Percentiles rank a stretch among this genome's conserved stretches.
These are phyloP conservation scores for Beris chalybata DNA, from an alignment of 2,888 invertebrate genomes.

Conservation along the genomic window DNA sequence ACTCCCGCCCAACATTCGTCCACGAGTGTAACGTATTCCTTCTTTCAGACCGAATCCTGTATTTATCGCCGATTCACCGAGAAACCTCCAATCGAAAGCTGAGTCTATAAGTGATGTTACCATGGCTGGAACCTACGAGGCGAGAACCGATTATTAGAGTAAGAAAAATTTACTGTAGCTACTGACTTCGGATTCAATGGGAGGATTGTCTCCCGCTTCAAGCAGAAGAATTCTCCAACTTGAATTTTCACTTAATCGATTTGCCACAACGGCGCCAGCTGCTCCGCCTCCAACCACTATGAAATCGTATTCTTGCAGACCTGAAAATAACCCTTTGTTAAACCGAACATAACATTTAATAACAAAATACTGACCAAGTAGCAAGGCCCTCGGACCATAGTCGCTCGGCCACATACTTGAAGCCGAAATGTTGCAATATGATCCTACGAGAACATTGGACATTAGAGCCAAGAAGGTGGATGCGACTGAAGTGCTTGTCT, in stretches of 20 bases:
- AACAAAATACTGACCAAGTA: too few species aligned
- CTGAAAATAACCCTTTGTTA: constrained; percentile 33
- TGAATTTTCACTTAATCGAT: constrained; percentile 56
- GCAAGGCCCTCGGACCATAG: too few species aligned
- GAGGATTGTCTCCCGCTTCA: constrained; percentile 60
- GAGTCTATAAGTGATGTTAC: constrained; percentile 42
- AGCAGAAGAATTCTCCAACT: constrained; percentile 56
- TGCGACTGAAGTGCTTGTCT: too few species aligned
- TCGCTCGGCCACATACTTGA: too few species aligned
- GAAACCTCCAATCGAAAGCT: constrained; percentile 45
- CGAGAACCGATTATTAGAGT: constrained; percentile 39
- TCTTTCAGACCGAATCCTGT: constrained; percentile 8
- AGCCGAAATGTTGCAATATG: too few species aligned
- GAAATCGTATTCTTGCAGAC: constrained; percentile 70
- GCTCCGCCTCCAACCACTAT: constrained; percentile 86
- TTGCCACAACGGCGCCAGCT: constrained; percentile 68
- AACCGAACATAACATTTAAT: too few species aligned
- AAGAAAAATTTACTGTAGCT: too few species aligned
- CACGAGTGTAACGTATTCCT: constrained; percentile 74
- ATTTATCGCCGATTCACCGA: constrained; percentile 28
- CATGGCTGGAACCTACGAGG: not conserved
- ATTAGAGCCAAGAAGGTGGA: too few species aligned
- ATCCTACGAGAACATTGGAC: too few species aligned
- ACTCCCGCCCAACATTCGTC: constrained; percentile 57
- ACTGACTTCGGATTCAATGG: constrained; percentile 51